These are phyloP conservation scores for Promerops cafer DNA, from an alignment of 2,113 vertebrate genomes.

Conservation along the genomic window DNA sequence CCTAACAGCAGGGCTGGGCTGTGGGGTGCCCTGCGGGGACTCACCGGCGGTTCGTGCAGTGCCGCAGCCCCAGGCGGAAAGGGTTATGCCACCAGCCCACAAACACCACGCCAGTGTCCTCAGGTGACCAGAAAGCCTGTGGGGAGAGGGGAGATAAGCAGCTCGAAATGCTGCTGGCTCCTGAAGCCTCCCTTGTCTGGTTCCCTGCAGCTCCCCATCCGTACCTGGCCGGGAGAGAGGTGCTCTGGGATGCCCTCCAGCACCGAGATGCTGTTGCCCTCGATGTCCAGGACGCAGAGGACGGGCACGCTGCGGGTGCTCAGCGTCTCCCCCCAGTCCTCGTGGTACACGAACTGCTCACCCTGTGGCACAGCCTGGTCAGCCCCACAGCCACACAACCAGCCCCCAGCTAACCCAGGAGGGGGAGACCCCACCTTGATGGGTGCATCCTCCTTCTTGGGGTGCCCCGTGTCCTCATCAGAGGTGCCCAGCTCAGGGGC, in stretches of 20 bases:
- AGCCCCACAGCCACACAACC: not conserved
- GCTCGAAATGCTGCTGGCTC: not conserved
- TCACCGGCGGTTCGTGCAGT: constrained; percentile 50
- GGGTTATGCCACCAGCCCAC: constrained; percentile 92
- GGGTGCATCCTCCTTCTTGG: constrained; percentile 60
- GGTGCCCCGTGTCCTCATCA: constrained; percentile 65
- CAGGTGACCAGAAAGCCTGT: constrained; percentile 94
- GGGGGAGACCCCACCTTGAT: constrained; percentile 52
- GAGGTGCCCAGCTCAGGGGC: not conserved
- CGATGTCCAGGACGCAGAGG: constrained; percentile 88
- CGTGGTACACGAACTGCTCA: constrained; percentile 83
- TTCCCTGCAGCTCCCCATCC: not conserved
- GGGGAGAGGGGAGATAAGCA: not conserved
- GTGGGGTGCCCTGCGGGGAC: not conserved
- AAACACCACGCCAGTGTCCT: constrained; percentile 90
- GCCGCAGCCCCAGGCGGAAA: constrained; percentile 83
- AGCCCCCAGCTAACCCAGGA: not conserved
- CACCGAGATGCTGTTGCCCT: constrained; percentile 83
- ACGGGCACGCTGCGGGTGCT: constrained; percentile 81
- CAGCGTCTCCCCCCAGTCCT: constrained; percentile 91
- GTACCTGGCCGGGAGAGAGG: constrained; percentile 92
- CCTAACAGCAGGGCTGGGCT: not conserved
- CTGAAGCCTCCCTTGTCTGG: not conserved
- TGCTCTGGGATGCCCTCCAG: constrained; percentile 86
- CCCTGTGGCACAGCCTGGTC: constrained; percentile 69